phyloP scores from a whole-genome alignment of 2,113 vertebrate species.

The Collichthys lucidus region DNA sequence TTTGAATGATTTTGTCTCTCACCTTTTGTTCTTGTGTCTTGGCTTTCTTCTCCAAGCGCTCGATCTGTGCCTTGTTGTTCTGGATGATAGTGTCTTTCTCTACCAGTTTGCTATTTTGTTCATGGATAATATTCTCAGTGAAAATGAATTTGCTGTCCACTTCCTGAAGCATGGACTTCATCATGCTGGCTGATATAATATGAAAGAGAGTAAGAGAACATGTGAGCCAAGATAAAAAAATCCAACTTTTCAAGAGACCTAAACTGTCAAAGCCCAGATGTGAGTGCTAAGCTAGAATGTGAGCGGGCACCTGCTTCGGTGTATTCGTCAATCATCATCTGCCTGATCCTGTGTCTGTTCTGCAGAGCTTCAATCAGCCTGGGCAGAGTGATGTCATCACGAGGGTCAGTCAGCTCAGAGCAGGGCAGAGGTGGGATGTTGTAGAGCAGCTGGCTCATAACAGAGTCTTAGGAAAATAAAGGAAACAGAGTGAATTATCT shows the following conservation, averaged over 20 bases:
- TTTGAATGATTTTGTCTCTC: not conserved
- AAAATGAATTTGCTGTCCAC: conserved; percentile 82
- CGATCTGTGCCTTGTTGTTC: conserved; percentile 88
- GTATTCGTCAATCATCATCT: conserved; percentile 86
- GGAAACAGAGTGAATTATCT: not conserved
- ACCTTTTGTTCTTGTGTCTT: conserved; percentile 97
- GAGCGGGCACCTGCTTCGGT: conserved; percentile 84
- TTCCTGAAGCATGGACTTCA: conserved; percentile 88
- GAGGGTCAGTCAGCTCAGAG: conserved; percentile 87
- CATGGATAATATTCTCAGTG: conserved; percentile 87
- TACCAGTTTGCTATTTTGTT: conserved; percentile 83
- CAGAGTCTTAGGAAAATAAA: conserved; percentile 68
- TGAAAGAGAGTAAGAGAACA: not conserved
- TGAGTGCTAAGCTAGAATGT: not conserved
- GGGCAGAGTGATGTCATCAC: conserved; percentile 92
- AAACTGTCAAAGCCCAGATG: not conserved
- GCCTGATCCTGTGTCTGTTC: conserved; percentile 86
- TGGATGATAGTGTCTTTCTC: conserved; percentile 90
- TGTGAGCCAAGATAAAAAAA: not conserved
- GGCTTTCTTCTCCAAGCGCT: conserved; percentile 91
- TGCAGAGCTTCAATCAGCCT: conserved; percentile 90
- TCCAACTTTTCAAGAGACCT: not conserved
- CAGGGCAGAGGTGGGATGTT: conserved; percentile 89
- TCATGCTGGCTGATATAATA: conserved; percentile 67
- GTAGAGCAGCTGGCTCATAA: conserved; percentile 81